Conservation (phyloP, 2,797 vertebrate genomes). For the Melanotaenia pygmaea region DNA sequence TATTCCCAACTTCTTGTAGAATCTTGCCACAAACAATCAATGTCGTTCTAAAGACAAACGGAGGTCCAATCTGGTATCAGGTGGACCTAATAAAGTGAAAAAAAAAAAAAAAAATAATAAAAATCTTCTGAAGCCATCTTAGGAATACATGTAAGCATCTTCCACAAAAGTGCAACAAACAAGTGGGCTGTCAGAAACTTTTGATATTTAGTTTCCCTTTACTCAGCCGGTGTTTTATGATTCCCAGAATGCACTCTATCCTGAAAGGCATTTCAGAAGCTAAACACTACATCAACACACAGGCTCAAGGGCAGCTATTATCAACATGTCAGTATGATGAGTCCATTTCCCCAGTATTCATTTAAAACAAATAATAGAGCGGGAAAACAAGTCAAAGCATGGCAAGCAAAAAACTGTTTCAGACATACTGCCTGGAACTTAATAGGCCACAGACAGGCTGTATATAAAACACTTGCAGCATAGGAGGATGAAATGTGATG, state of each 20-base stretch:
- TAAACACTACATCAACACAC: constrained; percentile 75
- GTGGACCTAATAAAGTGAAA: too few species aligned
- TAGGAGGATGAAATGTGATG: constrained; percentile 28
- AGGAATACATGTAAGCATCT: constrained; percentile 6
- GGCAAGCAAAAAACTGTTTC: constrained; percentile 41
- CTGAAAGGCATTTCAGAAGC: constrained; percentile 66
- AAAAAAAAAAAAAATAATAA: not conserved
- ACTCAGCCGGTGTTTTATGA: constrained; percentile 63
- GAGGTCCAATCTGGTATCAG: too few species aligned
- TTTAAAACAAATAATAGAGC: constrained; percentile 70
- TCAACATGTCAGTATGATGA: constrained; percentile 77
- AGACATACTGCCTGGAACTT: constrained; percentile 66
- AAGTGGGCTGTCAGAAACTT: constrained; percentile 12
- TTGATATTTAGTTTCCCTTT: constrained; percentile 35
- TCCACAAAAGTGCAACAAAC: constrained; percentile 12
- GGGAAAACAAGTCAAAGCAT: constrained; percentile 41
- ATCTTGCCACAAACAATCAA: too few species aligned
- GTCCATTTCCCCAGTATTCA: constrained; percentile 74
- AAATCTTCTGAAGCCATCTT: not conserved
- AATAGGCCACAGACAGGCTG: constrained; percentile 61
- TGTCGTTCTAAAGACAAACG: too few species aligned
- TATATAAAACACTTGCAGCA: constrained; percentile 56
- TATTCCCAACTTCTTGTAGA: too few species aligned
- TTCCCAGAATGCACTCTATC: constrained; percentile 55
- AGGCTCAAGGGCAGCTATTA: constrained; percentile 81